phyloP scores from a whole-genome alignment of 30 jellyfish, hydroid and myxozoan species.

The Sanderia malayensis region DNA sequence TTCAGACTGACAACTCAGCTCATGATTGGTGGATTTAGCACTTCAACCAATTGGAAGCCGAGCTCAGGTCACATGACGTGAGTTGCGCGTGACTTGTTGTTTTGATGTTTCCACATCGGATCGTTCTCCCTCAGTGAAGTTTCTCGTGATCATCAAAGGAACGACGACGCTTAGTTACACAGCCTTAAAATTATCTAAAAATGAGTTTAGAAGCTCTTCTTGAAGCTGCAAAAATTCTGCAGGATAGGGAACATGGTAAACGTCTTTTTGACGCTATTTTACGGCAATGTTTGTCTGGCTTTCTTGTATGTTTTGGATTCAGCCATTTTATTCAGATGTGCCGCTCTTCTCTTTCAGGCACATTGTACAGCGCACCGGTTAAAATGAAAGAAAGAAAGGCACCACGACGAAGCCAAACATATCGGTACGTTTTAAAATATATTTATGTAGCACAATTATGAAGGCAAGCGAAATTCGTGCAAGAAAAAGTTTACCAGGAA shows the following conservation, averaged over 20 bases:
- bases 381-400: conserved; percentile 83
- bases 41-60: conserved; percentile 62
- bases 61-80: conserved; percentile 81
- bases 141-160: conserved; percentile 15
- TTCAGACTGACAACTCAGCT: conserved; percentile 51
- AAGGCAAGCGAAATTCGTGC: too few species aligned
- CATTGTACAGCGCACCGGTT: conserved; percentile 52
- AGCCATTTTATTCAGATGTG: conserved; percentile 33
- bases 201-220: conserved; percentile 91
- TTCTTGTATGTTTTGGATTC: conserved; percentile 20
- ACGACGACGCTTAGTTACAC: background rate
- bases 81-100: conserved; percentile 99
- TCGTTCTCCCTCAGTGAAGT: too few species aligned
- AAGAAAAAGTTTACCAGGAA: conserved; percentile 22
- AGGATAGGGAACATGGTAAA: conserved; percentile 83
- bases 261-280: too few species aligned
- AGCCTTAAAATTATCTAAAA: background rate
- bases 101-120: conserved; percentile 93
- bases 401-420: conserved; percentile 88
- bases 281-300: too few species aligned
- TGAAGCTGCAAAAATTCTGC: conserved; percentile 94
- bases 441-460: too few species aligned
- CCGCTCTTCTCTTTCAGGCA: conserved; percentile 41
- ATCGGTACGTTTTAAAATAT: conserved; percentile 62
- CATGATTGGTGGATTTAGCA: conserved; percentile 78